Base-by-base conservation (phyloP, 2,888 invertebrate genomes). In the Trichopria drosophilae region DNA sequence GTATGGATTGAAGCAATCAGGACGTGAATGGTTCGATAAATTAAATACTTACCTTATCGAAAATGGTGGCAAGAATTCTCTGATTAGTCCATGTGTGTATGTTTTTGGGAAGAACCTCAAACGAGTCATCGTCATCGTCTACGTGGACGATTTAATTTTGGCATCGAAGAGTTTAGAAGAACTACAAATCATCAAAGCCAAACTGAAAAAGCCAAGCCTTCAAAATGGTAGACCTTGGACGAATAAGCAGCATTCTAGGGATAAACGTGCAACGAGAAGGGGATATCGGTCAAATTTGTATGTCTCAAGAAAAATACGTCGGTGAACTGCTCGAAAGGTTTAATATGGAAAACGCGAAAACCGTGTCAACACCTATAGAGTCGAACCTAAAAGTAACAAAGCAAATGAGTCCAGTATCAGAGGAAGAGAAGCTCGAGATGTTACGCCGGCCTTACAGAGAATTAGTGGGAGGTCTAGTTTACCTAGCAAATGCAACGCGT, bases 231-330 rank as follows among this genome's bases (percentile, higher is more conserved):
- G 51, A 52, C 15, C 42, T 44, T 1, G 26, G 26, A 7, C 18
- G 20, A 22, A 32, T 42, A 19, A 42, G 23, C 15, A 32, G n/a
- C 19, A 42, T 42, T 22, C 12, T 18, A 47, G 9, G 41, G 6
- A 56, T 59, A 1, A 45, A 44, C n/a, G 50, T 62, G 2, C 12
- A 56, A 48, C 36, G 57, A 16, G 20, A 53, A n/a, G 44, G 41
- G 4, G 26, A 9, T 10, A 62, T 54, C 2, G 59, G 60, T 19
- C 44, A 32, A 4, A 60, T 60, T 2, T 37, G 31, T 16, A 19
- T 62, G 7, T 52, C 51, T 3, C 60, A 59, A 35, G 6, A 49
- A 13, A 53, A 34, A 45, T 63, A 60, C 24, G 18, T 55, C 2
- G 40, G 55, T 20, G 37, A 54, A 7, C 23, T 52, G 10, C 16